Evolutionary conservation across 1,140 invertebrate genomes (phyloP).

Genomic region (Ips typographus): DNA sequence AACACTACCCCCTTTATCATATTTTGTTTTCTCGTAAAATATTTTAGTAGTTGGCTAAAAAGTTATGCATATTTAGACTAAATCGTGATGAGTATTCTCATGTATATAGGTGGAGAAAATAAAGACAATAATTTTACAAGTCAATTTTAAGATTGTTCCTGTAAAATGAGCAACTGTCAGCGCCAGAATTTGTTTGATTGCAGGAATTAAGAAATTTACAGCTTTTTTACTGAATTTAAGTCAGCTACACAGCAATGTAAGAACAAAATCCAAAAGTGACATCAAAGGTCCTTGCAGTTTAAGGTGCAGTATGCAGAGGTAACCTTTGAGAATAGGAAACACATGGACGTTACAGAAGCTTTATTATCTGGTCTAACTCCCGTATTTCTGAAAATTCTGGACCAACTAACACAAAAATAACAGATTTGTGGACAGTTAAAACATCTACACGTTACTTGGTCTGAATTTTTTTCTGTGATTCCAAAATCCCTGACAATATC

Average conservation of each 20-base stretch:
- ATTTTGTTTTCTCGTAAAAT: background rate
- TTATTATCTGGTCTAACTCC: background rate
- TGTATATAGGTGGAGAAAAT: slow-evolving; percentile 17
- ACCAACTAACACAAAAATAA: background rate
- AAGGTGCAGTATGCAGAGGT: background rate
- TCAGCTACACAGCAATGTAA: background rate
- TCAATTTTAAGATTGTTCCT: slow-evolving; percentile 17
- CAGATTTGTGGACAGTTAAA: background rate
- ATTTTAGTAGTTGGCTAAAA: background rate
- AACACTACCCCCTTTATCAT: background rate
- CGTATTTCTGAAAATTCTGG: slow-evolving; percentile 1
- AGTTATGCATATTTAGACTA: background rate
- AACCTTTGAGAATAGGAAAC: background rate
- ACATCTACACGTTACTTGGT: slow-evolving; percentile 9
- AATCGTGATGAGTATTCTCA: background rate
- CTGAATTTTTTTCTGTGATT: slow-evolving; percentile 32
- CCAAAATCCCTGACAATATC: slow-evolving; percentile 25
- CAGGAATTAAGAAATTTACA: background rate
- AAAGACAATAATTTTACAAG: slow-evolving; percentile 30
- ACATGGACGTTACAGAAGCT: background rate
- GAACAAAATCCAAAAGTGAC: background rate
- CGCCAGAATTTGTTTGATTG: slow-evolving; percentile 7
- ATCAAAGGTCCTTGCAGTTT: background rate
- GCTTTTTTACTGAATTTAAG: background rate
- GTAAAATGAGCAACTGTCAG: slow-evolving; percentile 4